Evolutionary conservation across 2,888 invertebrate genomes (phyloP).

Genomic region (Plagodis pulveraria): DNA sequence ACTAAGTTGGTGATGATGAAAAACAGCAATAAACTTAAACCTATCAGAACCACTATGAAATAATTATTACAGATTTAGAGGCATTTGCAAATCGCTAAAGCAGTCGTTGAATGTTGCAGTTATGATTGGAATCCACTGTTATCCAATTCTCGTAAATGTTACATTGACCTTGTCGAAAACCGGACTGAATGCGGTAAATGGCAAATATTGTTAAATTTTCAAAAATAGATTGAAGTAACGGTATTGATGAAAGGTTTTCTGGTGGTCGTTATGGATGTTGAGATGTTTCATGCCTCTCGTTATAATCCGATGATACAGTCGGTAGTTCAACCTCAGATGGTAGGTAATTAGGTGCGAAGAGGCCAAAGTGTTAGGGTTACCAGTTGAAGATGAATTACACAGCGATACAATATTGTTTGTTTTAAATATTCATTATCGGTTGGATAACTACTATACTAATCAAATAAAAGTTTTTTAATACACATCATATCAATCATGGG

Average conservation of each 20-base stretch:
- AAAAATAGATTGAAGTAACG: conserved; percentile 18
- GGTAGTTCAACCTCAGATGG: conserved; percentile 52
- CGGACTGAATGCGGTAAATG: conserved; percentile 14
- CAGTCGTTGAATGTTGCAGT: not conserved
- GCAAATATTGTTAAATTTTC: conserved; percentile 6
- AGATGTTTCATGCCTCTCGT: conserved; percentile 53
- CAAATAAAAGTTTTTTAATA: too few species aligned
- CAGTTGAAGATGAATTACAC: not conserved
- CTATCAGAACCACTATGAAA: too few species aligned
- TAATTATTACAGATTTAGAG: too few species aligned
- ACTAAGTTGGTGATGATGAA: too few species aligned
- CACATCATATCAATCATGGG: too few species aligned
- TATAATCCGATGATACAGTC: conserved; percentile 58
- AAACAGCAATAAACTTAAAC: too few species aligned
- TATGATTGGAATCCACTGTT: conserved; percentile 13
- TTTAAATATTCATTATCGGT: too few species aligned
- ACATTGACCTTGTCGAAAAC: conserved; percentile 27
- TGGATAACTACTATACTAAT: too few species aligned
- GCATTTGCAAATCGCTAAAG: too few species aligned
- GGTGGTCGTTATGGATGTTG: conserved; percentile 42
- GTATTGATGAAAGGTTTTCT: conserved; percentile 31
- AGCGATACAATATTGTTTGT: too few species aligned
- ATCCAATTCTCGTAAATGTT: conserved; percentile 17
- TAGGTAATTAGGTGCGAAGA: conserved; percentile 30
- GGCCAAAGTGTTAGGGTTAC: conserved; percentile 50